Conservation (phyloP, 2,113 vertebrate genomes). For the Chlorocebus sabaeus region DNA sequence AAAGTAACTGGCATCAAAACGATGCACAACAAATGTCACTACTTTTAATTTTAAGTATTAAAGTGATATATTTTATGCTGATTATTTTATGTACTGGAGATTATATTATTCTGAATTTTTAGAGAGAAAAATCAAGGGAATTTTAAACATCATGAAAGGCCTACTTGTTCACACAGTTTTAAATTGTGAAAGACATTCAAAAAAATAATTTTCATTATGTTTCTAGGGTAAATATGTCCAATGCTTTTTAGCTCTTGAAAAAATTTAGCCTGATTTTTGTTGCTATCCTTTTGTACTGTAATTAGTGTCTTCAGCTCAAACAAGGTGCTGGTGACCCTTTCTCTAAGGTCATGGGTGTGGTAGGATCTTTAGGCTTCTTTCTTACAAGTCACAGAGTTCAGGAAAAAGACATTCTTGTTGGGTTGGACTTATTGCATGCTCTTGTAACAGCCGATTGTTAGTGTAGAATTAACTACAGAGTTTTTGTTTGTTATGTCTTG, state of each 20-base stretch:
- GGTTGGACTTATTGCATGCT: background rate
- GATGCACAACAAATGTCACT: background rate
- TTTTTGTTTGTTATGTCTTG: background rate
- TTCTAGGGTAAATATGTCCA: background rate
- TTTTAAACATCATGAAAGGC: background rate
- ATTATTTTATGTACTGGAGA: background rate
- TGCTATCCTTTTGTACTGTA: background rate
- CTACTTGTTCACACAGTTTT: background rate
- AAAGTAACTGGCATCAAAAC: background rate
- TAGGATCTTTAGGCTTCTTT: background rate
- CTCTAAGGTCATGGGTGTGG: background rate
- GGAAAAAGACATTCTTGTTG: background rate
- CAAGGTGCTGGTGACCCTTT: background rate
- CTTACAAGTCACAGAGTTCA: background rate
- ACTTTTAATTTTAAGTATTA: conserved; percentile 12
- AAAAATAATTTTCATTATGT: background rate
- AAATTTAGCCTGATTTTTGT: background rate
- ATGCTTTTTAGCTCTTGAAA: background rate
- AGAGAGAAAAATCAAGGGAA: background rate
- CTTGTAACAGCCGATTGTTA: background rate
- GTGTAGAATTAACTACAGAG: background rate
- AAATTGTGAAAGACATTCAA: background rate
- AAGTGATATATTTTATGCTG: background rate
- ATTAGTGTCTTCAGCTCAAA: conserved; percentile 15
- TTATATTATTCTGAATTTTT: background rate